Percentiles rank a stretch among this genome's conserved stretches.
phyloP scores from a whole-genome alignment of 2,797 vertebrate genomes.

The Anomalospiza imberbis region DNA sequence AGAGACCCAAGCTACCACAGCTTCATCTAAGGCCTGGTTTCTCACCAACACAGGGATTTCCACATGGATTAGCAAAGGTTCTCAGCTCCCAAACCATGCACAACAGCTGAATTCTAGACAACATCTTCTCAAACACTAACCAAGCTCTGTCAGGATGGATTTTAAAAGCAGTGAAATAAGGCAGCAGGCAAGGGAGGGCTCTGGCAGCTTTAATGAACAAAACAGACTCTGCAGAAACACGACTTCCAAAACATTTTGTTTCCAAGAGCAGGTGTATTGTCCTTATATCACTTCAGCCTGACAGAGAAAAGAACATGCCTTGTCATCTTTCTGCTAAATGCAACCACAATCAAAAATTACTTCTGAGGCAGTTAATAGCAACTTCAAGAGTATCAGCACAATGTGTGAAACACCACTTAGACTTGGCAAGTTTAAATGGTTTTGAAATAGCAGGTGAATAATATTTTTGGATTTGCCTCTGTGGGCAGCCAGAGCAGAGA shows the following conservation, averaged over 20 bases:
- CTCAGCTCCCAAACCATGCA: neutral
- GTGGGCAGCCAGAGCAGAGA: conserved; percentile 34
- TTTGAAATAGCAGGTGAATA: conserved; percentile 62
- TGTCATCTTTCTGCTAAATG: conserved; percentile 52
- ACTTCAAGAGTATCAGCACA: conserved; percentile 57
- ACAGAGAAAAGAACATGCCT: conserved; percentile 29
- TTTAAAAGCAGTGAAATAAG: neutral
- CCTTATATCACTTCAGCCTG: neutral
- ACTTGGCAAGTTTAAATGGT: conserved; percentile 43
- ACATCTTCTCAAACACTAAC: neutral
- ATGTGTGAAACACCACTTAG: conserved; percentile 49
- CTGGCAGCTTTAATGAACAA: neutral
- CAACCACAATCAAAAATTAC: conserved; percentile 50
- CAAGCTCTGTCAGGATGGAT: neutral
- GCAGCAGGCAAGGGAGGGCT: neutral
- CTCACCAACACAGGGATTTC: neutral
- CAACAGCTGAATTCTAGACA: neutral
- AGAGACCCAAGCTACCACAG: neutral
- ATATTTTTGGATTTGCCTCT: conserved; percentile 37
- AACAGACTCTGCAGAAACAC: neutral
- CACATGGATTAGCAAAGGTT: neutral
- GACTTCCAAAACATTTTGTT: neutral
- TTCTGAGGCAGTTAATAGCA: conserved; percentile 58
- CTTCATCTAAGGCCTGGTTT: neutral
- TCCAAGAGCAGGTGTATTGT: neutral